Evolutionary conservation across 2,113 vertebrate species (phyloP), one percentile per base, ranked within the genome.

Genomic region (Poeciliopsis turrubarensis): DNA sequence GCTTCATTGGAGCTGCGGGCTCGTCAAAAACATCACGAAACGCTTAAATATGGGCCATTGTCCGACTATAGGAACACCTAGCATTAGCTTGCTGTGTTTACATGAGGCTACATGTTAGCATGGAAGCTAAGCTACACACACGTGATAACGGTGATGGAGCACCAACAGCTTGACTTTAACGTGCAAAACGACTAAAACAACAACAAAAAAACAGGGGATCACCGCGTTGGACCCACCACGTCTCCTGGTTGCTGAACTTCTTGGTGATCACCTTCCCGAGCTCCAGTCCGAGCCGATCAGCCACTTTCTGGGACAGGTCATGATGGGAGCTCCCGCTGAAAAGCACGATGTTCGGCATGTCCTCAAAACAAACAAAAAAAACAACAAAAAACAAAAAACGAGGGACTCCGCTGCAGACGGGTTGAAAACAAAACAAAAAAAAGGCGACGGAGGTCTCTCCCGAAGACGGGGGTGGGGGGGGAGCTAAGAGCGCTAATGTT

Each of bases 221-320:
- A 0, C 4, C 1, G 51, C 4, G 26, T 1, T 41, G 0, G 11
- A 70, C 94, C 94, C 79, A 89, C 96, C 96, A 97, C 8, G 96
- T 96, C 89, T 96, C 96, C 87, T 97, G 96, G 73, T 97, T 97
- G 92, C 96, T 97, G 91, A 97, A 97, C 90, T 97, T 97, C 89
- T 97, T 97, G 4, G 96, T 97, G 27, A 97, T 96, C 65, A 97
- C 97, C 92, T 97, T 97, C 27, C 97, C 97, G 64, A 95, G 88
- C 13, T 95, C 93, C 71, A 95, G 84, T 5, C 94, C 94, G 19
- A 95, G 92, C 14, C 94, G 92, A 64, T 95, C 94, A 0, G 94
- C 94, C 79, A 95, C 93, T 88, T 92, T 94, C 83, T 95, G 94
- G 67, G 94, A 95, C 88, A 95, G 85, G 75, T 95, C 94, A 79